Percentiles rank a stretch among this genome's conserved stretches.
phyloP scores from a whole-genome alignment of 2,888 invertebrate genomes.

The Deilephila porcellus region DNA sequence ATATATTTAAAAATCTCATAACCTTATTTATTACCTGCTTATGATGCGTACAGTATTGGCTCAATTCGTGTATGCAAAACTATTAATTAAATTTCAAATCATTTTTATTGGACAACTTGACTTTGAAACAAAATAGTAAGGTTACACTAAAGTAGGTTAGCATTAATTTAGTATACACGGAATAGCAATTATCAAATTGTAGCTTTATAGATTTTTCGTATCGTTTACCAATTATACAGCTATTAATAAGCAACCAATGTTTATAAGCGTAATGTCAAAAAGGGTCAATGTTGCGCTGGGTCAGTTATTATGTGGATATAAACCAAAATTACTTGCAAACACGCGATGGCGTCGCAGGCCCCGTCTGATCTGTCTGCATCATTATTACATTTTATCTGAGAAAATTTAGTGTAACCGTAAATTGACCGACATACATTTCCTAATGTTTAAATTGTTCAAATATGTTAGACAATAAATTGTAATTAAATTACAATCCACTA shows the following conservation, averaged over 20 bases:
- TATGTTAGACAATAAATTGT: background rate
- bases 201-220: background rate
- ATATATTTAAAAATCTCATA: too few species aligned
- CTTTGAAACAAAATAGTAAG: slow-evolving; percentile 32
- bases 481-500: too few species aligned
- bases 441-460: background rate
- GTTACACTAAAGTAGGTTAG: slow-evolving; percentile 29
- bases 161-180: slow-evolving; percentile 3
- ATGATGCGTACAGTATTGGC: too few species aligned
- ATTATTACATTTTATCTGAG: slow-evolving; percentile 7
- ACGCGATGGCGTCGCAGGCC: slow-evolving; percentile 39
- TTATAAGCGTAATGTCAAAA: slow-evolving; percentile 39
- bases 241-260: slow-evolving; percentile 15
- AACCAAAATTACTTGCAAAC: slow-evolving; percentile 40
- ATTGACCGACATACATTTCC: background rate
- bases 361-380: slow-evolving; percentile 1
- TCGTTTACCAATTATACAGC: slow-evolving; percentile 14
- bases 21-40: too few species aligned
- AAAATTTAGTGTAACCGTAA: background rate
- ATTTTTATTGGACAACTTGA: slow-evolving; percentile 22
- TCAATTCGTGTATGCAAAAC: too few species aligned
- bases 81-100: too few species aligned
- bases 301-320: slow-evolving; percentile 38
- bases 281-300: slow-evolving; percentile 48
- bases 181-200: slow-evolving; percentile 1